Base-by-base conservation (phyloP, 2,797 vertebrate genomes). In the Lates japonicus region DNA sequence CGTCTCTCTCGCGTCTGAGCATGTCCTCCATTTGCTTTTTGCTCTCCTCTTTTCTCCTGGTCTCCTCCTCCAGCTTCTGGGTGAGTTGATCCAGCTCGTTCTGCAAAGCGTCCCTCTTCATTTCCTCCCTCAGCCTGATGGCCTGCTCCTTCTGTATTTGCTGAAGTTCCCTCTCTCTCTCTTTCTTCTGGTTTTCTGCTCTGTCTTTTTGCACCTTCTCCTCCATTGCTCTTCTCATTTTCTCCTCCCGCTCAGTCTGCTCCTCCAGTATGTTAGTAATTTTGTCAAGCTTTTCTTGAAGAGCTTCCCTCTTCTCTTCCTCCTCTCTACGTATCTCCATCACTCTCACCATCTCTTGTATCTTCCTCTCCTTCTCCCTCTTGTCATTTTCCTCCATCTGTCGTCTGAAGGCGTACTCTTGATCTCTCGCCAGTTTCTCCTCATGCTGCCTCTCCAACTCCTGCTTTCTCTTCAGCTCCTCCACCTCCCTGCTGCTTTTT, bases 101-200 rank as follows among this genome's bases (percentile, higher is more conserved):
- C 52, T 92, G 87, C 69, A 93, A 31, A 48, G 76, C 58, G 0
- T 87, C 83, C 78, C 82, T 87, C 41, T 66, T 88, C 61, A 79
- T 79, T 41, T 87, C 80, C 61, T 90, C 86, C 42, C 68, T 65
- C 58, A 80, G 84, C 22, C 58, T 74, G 42, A 84, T 81, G 72
- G 71, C 70, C 70, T 86, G 83, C 74, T 92, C 90, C 66, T 57
- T 84, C 80, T 89, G 68, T 46, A 71, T 77, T 33, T 81, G 85
- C 80, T 88, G 84, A 37, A 74, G 9, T 19, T 90, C 76, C 48
- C 42, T 77, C 39, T 87, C 82, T 67, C 71, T 77, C 17, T 88
- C 87, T 41, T 65, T 88, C 64, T 31, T 91, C 51, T 85, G 78
- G 37, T 70, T 70, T 70, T 88, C 87, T 29, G 7, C 33, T 71